phyloP scores from a whole-genome alignment of 2,888 invertebrate species.

The Coenonympha glycerion region DNA sequence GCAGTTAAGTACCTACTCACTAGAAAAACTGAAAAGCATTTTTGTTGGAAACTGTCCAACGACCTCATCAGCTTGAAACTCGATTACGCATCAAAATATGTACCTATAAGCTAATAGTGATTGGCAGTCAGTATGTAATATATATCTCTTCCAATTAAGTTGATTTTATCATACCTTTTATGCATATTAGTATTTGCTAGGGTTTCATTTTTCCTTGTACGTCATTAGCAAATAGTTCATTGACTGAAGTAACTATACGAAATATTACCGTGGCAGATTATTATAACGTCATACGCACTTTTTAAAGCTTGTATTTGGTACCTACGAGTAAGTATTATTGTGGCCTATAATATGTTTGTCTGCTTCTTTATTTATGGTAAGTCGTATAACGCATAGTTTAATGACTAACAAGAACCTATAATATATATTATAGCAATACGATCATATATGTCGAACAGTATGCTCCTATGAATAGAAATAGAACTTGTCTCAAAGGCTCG shows the following conservation, averaged over 20 bases:
- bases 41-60: conserved; percentile 1
- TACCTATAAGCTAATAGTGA: background rate
- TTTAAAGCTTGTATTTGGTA: background rate
- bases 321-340: background rate
- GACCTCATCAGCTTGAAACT: background rate
- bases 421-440: too few relatives aligned
- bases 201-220: background rate
- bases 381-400: background rate
- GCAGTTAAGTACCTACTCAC: background rate
- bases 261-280: too few relatives aligned
- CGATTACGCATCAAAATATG: background rate
- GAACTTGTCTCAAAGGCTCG: background rate
- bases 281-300: too few relatives aligned
- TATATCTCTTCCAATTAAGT: background rate
- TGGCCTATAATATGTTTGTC: background rate
- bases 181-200: background rate
- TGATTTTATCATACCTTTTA: background rate
- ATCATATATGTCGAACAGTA: background rate
- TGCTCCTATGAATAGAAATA: too few relatives aligned
- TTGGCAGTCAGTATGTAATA: too few relatives aligned
- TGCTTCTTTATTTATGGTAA: background rate
- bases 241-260: background rate
- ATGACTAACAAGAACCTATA: background rate
- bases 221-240: background rate
- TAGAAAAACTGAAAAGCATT: background rate